These are phyloP conservation scores for Scomber japonicus DNA, from an alignment of 2,113 vertebrate genomes.

Conservation along the genomic window DNA sequence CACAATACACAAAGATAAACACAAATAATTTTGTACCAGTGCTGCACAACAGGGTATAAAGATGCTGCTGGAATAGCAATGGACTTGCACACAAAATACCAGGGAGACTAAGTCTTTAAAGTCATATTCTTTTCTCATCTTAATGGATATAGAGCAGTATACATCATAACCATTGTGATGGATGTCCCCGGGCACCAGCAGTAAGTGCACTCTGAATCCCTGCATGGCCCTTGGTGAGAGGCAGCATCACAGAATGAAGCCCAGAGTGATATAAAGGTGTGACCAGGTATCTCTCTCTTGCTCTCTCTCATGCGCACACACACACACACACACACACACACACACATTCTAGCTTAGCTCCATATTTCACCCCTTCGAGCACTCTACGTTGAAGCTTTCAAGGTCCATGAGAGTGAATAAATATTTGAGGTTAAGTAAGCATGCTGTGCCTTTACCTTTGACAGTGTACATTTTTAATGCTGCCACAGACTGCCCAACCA, in stretches of 20 bases:
- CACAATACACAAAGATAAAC: conserved; percentile 30
- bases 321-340: conserved; percentile 21
- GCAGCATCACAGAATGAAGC: conserved; percentile 42
- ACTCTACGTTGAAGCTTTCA: conserved; percentile 70
- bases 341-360: conserved; percentile 1
- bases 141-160: conserved; percentile 53
- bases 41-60: not conserved
- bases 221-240: conserved; percentile 33
- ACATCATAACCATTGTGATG: conserved; percentile 33
- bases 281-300: conserved; percentile 43
- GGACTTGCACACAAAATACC: conserved; percentile 9
- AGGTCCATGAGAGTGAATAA: conserved; percentile 73
- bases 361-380: conserved; percentile 57
- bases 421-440: conserved; percentile 79
- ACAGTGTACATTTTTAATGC: conserved; percentile 77
- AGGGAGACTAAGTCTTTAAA: conserved; percentile 9
- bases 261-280: conserved; percentile 68
- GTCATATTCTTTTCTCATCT: conserved; percentile 26
- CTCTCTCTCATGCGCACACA: conserved; percentile 4
- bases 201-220: conserved; percentile 68
- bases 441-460: conserved; percentile 49
- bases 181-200: conserved; percentile 43
- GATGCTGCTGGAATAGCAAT: conserved; percentile 8
- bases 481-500: conserved; percentile 43
- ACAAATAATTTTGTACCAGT: conserved; percentile 24